Percentiles rank a stretch among this genome's conserved stretches.
Evolutionary conservation across 1,140 invertebrate genomes (phyloP).

Genomic region (Drosophila busckii): DNA sequence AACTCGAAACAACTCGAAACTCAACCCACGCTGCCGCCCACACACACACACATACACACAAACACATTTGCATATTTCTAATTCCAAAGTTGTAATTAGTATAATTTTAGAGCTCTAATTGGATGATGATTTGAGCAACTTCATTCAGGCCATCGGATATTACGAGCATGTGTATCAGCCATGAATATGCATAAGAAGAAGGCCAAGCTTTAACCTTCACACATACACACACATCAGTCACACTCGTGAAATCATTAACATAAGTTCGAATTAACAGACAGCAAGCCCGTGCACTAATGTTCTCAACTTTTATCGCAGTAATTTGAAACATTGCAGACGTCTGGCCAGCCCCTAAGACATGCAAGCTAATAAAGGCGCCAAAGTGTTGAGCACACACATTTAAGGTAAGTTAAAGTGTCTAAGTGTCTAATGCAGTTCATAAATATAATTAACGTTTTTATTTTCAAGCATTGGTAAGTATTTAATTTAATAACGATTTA

Average conservation of each 20-base stretch:
- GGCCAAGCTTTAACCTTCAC: slow-evolving; percentile 54
- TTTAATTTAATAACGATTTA: no score
- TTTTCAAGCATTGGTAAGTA: no score
- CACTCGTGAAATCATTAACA: slow-evolving; percentile 48
- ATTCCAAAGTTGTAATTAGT: slow-evolving; percentile 77
- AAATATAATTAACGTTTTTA: no score
- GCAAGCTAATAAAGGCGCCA: no score
- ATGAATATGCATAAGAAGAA: slow-evolving; percentile 56
- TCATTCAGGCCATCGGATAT: slow-evolving; percentile 40
- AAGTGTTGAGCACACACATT: no score
- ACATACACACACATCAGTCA: slow-evolving; percentile 1
- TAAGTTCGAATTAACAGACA: slow-evolving; percentile 49
- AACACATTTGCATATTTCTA: slow-evolving; percentile 70
- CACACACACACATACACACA: background rate
- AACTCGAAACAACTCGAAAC: no score
- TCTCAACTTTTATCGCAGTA: slow-evolving; percentile 21
- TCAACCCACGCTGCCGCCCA: slow-evolving; percentile 13
- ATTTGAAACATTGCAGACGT: no score
- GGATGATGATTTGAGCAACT: slow-evolving; percentile 70
- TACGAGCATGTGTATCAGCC: slow-evolving; percentile 31
- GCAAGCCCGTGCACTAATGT: slow-evolving; percentile 9
- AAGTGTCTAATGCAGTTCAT: no score
- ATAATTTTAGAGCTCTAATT: slow-evolving; percentile 76
- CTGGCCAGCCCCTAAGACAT: no score
- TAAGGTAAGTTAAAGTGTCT: no score